Evolutionary conservation across 92 coral and sea anemone species (phyloP).

Genomic region (Phymanthus crucifer): DNA sequence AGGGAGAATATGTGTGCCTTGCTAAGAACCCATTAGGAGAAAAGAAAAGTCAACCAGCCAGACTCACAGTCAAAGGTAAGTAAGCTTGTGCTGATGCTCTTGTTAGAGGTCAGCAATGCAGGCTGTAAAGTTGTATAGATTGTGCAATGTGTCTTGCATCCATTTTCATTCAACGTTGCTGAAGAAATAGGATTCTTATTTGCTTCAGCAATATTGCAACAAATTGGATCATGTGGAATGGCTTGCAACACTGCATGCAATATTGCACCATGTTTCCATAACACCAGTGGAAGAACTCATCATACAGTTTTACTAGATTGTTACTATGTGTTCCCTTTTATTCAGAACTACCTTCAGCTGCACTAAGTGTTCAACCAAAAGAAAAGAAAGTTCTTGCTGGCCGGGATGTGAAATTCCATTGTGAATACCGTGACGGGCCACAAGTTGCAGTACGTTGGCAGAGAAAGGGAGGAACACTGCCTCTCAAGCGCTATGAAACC

Average conservation of each 20-base stretch:
- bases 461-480: constrained; percentile 67
- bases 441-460: constrained; percentile 63
- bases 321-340: not conserved
- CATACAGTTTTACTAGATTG: no score
- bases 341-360: constrained; percentile 48
- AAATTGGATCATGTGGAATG: no score
- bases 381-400: constrained; percentile 49
- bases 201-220: no score
- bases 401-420: constrained; percentile 35
- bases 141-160: no score
- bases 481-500: constrained; percentile 45
- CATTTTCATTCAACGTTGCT: no score
- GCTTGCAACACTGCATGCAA: no score
- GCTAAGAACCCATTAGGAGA: constrained; percentile 76
- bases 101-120: not conserved
- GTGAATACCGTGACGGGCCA: constrained; percentile 69
- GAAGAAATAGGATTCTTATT: no score
- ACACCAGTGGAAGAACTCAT: no score
- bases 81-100: not conserved
- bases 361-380: constrained; percentile 62
- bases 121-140: not conserved
- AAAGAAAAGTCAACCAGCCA: constrained; percentile 61
- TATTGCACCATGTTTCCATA: no score
- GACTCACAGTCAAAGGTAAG: constrained; percentile 73
- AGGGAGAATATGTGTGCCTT: constrained; percentile 71